These are phyloP conservation scores for Malurus cyaneus DNA, from an alignment of 2,113 vertebrate genomes.

Conservation along the genomic window DNA sequence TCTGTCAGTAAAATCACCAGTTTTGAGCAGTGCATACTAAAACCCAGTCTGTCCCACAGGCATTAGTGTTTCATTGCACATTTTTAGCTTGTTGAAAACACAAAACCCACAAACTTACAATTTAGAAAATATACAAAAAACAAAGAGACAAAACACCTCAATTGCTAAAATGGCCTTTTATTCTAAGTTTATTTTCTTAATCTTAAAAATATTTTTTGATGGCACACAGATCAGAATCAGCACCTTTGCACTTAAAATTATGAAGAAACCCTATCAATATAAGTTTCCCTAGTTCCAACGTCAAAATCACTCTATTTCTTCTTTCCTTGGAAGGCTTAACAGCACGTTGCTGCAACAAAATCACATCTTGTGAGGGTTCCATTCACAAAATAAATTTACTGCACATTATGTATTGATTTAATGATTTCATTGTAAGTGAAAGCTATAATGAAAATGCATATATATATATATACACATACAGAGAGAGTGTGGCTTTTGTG, in stretches of 20 bases:
- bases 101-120: background rate
- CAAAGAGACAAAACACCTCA: background rate
- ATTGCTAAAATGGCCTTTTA: slow-evolving; percentile 17
- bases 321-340: background rate
- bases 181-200: slow-evolving; percentile 16
- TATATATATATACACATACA: background rate
- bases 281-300: background rate
- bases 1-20: background rate
- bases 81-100: background rate
- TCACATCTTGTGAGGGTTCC: background rate
- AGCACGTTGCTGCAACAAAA: background rate
- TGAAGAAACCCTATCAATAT: background rate
- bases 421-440: background rate
- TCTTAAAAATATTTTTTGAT: slow-evolving; percentile 26
- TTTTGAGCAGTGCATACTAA: background rate
- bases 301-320: background rate
- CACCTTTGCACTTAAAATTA: slow-evolving; percentile 17
- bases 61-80: background rate
- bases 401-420: background rate
- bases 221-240: slow-evolving; percentile 31
- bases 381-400: slow-evolving; percentile 10
- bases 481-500: background rate
- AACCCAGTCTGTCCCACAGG: background rate
- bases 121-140: background rate
- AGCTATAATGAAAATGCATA: background rate